Evolutionary conservation across 30 jellyfish, hydroid and myxozoan species (phyloP).

Genomic region (Hydractinia echinata): DNA sequence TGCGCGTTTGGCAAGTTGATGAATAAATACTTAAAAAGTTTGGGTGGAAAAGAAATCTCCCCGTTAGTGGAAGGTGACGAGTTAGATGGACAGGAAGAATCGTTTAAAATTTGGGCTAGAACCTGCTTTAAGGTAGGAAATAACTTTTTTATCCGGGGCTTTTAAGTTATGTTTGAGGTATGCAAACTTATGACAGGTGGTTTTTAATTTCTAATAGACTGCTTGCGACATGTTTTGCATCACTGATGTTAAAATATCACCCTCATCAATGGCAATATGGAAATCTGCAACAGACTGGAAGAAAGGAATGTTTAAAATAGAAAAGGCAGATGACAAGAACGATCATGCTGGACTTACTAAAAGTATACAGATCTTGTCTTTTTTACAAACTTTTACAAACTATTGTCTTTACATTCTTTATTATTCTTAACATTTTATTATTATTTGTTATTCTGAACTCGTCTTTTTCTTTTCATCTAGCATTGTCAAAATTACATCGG

Average conservation of each 20-base stretch:
- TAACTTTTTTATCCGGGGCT: neutral
- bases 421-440: neutral
- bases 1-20: conserved; percentile 78
- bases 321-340: conserved; percentile 6
- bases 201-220: neutral
- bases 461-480: conserved; percentile 7
- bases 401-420: too few species aligned
- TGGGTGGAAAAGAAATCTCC: conserved; percentile 67
- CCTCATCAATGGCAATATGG: neutral
- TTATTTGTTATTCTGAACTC: neutral
- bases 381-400: too few species aligned
- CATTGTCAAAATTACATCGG: conserved; percentile 44
- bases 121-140: conserved; percentile 54
- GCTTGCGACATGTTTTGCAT: conserved; percentile 3
- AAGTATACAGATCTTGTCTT: neutral
- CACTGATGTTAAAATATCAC: neutral
- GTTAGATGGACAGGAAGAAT: conserved; percentile 73
- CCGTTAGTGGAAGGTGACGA: conserved; percentile 91
- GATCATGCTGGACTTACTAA: neutral
- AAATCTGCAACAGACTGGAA: neutral
- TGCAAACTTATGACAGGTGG: neutral
- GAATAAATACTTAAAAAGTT: conserved; percentile 30
- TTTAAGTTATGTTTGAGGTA: neutral
- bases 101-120: conserved; percentile 74
- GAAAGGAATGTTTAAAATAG: neutral